Evolutionary conservation across 53 echinoderm and acorn worm genomes (phyloP).

Genomic region (Pentamera pediparva): DNA sequence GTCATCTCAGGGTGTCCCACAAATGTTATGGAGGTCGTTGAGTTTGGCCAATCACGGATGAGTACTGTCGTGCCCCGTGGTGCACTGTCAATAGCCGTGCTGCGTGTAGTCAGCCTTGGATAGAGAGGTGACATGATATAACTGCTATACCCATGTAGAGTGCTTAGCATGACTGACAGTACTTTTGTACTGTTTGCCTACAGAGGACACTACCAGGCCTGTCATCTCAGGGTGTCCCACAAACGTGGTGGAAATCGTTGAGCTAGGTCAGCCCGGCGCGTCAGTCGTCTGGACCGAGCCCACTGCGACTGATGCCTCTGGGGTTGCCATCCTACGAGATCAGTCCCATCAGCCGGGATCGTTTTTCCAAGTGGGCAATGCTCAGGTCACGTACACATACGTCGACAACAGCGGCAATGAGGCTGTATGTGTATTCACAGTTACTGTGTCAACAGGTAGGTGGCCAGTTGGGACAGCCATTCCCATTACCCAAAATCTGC

Average conservation of each 20-base stretch:
- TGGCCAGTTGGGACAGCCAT: too few species aligned
- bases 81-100: too few species aligned
- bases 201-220: constrained; percentile 32
- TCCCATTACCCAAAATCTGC: too few species aligned
- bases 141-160: too few species aligned
- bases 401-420: constrained; percentile 55
- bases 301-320: constrained; percentile 44
- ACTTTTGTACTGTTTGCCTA: too few species aligned
- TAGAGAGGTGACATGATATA: too few species aligned
- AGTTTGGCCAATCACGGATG: constrained; percentile 13
- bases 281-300: constrained; percentile 58
- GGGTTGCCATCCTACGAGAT: constrained; percentile 4
- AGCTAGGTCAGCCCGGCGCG: neutral
- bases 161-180: too few species aligned
- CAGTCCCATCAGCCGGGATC: constrained; percentile 37
- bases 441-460: constrained; percentile 35
- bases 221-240: constrained; percentile 56
- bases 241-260: constrained; percentile 16
- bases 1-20: too few species aligned
- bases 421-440: constrained; percentile 47
- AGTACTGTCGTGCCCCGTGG: too few species aligned
- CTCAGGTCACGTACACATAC: constrained; percentile 51
- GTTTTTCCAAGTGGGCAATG: constrained; percentile 22
- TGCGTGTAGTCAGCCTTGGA: too few species aligned
- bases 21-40: too few species aligned